Evolutionary conservation across 2,113 vertebrate genomes (phyloP).

Genomic region (Ictalurus furcatus): DNA sequence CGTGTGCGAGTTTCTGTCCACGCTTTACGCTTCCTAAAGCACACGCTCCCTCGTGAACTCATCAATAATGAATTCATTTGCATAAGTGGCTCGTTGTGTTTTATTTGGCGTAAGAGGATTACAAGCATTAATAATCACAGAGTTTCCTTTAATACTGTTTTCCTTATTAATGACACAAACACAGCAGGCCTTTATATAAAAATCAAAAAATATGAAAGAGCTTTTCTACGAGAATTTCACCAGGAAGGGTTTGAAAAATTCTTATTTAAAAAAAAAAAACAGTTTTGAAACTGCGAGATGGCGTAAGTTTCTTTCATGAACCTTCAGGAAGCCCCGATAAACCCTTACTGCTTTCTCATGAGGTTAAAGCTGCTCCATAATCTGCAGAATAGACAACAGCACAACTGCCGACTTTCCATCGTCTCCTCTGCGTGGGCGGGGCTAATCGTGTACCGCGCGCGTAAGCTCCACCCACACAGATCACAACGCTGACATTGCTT

Average conservation of each 20-base stretch:
- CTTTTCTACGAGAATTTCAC: not conserved
- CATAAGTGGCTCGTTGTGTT: conserved; percentile 8
- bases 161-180: not conserved
- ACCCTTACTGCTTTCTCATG: not conserved
- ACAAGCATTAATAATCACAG: conserved; percentile 13
- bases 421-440: not conserved
- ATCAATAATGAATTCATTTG: conserved; percentile 26
- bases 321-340: not conserved
- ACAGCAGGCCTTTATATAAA: not conserved
- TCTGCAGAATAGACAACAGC: not conserved
- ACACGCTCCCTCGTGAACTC: not conserved
- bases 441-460: not conserved
- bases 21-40: not conserved
- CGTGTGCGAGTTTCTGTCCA: not conserved
- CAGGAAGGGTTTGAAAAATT: not conserved
- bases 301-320: not conserved
- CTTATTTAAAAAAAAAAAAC: not conserved
- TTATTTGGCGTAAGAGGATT: conserved; percentile 20
- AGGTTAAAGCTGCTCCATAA: not conserved
- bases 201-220: not conserved
- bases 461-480: not conserved
- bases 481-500: not conserved
- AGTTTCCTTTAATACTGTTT: not conserved
- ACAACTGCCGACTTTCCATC: not conserved
- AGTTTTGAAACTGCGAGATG: not conserved